Evolutionary conservation across 2,888 invertebrate genomes (phyloP).

Genomic region (Crioceris asparagi): DNA sequence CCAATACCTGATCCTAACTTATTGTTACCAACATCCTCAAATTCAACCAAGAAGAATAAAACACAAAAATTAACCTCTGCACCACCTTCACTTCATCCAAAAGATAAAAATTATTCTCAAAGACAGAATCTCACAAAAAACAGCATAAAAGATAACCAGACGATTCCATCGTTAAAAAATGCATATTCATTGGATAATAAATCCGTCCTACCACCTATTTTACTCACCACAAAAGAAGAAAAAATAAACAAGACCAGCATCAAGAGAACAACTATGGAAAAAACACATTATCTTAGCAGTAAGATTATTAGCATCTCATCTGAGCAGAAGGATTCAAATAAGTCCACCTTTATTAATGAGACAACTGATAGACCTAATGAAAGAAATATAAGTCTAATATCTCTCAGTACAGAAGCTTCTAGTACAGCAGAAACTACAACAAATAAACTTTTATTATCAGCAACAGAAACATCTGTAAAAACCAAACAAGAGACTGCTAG

Average conservation of each 20-base stretch:
- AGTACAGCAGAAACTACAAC: too few species aligned
- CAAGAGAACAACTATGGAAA: not conserved
- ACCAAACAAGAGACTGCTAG: not conserved
- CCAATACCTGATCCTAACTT: constrained; percentile 41
- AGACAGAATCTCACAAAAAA: constrained; percentile 3
- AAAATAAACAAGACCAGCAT: not conserved
- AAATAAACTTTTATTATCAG: not conserved
- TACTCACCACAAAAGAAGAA: not conserved
- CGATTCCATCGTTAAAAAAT: constrained; percentile 1
- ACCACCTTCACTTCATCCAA: not conserved
- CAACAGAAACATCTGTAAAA: not conserved
- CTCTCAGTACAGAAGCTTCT: too few species aligned
- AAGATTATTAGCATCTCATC: too few species aligned
- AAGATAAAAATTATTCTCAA: constrained; percentile 9
- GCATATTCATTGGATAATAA: too few species aligned
- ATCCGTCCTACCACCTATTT: too few species aligned
- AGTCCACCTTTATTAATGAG: too few species aligned
- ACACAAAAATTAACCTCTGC: too few species aligned
- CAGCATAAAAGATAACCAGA: constrained; percentile 4
- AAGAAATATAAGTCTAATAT: too few species aligned
- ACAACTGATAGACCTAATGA: too few species aligned
- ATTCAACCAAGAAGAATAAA: too few species aligned
- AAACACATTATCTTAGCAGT: not conserved
- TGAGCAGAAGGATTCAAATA: too few species aligned
- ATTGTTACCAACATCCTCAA: too few species aligned